These are phyloP conservation scores for Pseudorhombus dupliciocellatus DNA, from an alignment of 2,113 vertebrate genomes.

Conservation along the genomic window DNA sequence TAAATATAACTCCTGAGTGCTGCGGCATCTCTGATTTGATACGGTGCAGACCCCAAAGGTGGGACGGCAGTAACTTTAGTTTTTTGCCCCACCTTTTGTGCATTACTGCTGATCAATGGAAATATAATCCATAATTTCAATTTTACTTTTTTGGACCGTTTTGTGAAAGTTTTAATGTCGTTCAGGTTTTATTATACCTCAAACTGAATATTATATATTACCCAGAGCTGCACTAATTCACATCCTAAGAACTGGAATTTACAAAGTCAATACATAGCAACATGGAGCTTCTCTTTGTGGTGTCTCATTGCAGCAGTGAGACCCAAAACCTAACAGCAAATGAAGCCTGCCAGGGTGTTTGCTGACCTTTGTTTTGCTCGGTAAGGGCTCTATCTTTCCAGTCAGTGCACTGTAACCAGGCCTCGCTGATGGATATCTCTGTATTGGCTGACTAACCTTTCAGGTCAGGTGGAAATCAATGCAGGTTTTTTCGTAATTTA, in stretches of 20 bases:
- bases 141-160: conserved; percentile 12
- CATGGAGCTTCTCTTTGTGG: neutral
- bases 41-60: neutral
- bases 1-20: conserved; percentile 45
- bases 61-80: conserved; percentile 23
- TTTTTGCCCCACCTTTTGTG: neutral
- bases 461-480: conserved; percentile 71
- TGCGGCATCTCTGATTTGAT: conserved; percentile 25
- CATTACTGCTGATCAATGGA: conserved; percentile 15
- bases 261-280: neutral
- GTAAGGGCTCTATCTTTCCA: conserved; percentile 59
- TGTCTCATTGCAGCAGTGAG: conserved; percentile 17
- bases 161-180: neutral
- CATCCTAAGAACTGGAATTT: neutral
- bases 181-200: neutral
- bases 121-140: conserved; percentile 9
- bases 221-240: neutral
- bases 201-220: neutral
- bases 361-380: conserved; percentile 72
- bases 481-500: conserved; percentile 46
- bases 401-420: conserved; percentile 57
- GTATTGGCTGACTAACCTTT: conserved; percentile 65
- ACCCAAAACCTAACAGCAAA: conserved; percentile 24
- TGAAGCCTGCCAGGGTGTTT: conserved; percentile 44
- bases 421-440: conserved; percentile 70